Conservation (phyloP, 2,113 vertebrate species). For the Scortum barcoo region DNA sequence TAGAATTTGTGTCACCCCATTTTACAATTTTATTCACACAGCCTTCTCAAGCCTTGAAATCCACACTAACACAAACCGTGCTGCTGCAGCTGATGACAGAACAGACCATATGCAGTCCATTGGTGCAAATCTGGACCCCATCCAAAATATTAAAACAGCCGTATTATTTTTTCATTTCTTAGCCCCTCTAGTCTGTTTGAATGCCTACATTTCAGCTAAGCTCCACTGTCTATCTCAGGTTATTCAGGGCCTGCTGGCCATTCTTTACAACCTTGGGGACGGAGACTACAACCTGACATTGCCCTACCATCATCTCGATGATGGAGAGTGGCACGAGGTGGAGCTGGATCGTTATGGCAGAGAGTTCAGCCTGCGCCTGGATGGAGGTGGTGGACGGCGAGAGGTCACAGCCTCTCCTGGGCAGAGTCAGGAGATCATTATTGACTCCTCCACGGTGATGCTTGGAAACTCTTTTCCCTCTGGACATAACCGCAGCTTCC, state of each 20-base stretch:
- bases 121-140: background rate
- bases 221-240: conserved; percentile 76
- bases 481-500: conserved; percentile 87
- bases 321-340: conserved; percentile 91
- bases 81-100: conserved; percentile 20
- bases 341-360: conserved; percentile 88
- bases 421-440: conserved; percentile 88
- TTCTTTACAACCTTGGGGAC: conserved; percentile 91
- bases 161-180: background rate
- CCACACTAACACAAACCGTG: conserved; percentile 8
- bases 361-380: conserved; percentile 89
- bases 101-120: background rate
- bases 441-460: conserved; percentile 87
- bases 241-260: conserved; percentile 85
- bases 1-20: conserved; percentile 44
- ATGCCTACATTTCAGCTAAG: background rate
- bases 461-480: conserved; percentile 89
- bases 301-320: conserved; percentile 84
- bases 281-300: conserved; percentile 87
- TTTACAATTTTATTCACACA: conserved; percentile 33
- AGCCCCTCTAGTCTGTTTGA: background rate
- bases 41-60: background rate
- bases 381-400: conserved; percentile 88
- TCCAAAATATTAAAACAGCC: conserved; percentile 8
- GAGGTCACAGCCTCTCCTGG: conserved; percentile 86